Evolutionary conservation across 1,140 invertebrate species (phyloP).

Genomic region (Procambarus virginalis): DNA sequence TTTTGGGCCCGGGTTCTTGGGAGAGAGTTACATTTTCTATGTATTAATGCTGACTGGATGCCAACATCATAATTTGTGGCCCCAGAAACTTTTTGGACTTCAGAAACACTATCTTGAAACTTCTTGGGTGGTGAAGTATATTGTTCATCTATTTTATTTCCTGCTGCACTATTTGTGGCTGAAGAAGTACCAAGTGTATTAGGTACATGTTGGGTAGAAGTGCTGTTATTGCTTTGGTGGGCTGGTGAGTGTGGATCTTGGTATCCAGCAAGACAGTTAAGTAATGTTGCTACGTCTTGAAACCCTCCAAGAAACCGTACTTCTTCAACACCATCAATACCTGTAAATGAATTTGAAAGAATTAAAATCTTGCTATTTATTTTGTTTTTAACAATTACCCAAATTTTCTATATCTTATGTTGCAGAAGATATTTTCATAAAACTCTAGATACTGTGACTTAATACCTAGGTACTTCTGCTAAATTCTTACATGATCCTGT

Average conservation of each 20-base stretch:
- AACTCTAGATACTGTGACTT: no score
- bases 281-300: constrained; percentile 30
- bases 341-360: background rate
- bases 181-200: background rate
- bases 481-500: no score
- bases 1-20: constrained; percentile 24
- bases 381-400: no score
- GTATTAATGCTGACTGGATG: background rate
- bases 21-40: constrained; percentile 33
- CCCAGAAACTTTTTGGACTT: background rate
- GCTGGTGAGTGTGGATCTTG: background rate
- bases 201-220: background rate
- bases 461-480: no score
- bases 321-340: constrained; percentile 21
- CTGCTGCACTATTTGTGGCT: background rate
- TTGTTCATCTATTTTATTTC: background rate
- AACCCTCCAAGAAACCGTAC: constrained; percentile 26
- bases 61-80: background rate
- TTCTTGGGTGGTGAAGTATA: constrained; percentile 13
- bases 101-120: background rate
- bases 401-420: no score
- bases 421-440: no score
- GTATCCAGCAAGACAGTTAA: constrained; percentile 31
- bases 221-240: background rate
- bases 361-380: no score